Conservation (phyloP, 1,140 invertebrate species). For the Leptinotarsa texana region DNA sequence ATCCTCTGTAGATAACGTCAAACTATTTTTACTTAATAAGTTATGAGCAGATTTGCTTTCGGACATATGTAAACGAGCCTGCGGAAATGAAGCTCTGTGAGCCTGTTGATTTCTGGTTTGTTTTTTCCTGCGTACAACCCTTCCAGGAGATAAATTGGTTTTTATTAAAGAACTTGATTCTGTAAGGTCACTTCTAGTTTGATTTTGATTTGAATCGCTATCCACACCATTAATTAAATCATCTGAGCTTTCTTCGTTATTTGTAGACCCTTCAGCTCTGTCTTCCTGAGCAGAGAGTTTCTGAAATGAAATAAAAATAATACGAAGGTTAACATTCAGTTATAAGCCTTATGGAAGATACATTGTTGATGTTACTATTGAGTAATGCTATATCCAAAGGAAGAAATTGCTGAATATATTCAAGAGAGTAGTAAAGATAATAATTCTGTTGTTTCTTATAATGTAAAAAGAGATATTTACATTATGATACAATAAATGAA, state of each 20-base stretch:
- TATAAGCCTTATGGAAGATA: no score
- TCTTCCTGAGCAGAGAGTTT: conserved; percentile 31
- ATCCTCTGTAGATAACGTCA: conserved; percentile 41
- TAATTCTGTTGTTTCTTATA: no score
- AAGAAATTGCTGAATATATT: no score
- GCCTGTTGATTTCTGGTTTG: conserved; percentile 49
- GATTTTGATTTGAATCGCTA: conserved; percentile 38
- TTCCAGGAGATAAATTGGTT: conserved; percentile 69
- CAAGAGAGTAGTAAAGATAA: no score
- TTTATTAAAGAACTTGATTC: conserved; percentile 59
- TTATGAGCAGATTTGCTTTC: conserved; percentile 55
- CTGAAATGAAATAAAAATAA: conserved; percentile 14
- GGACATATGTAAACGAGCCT: conserved; percentile 54
- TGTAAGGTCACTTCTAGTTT: conserved; percentile 25
- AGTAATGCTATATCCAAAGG: no score
- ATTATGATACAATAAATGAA: no score
- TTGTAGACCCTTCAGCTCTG: conserved; percentile 29
- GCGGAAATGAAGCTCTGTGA: conserved; percentile 66
- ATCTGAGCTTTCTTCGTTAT: conserved; percentile 56
- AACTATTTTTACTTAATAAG: conserved; percentile 50
- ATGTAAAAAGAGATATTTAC: no score
- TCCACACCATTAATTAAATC: conserved; percentile 38
- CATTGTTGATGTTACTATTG: no score
- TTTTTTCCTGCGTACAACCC: conserved; percentile 61
- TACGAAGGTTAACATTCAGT: no score